A percentile compares a stretch with the other conserved stretches of the same genome.
Conservation (phyloP, 2,797 vertebrate genomes). For the Decapterus maruadsi region DNA sequence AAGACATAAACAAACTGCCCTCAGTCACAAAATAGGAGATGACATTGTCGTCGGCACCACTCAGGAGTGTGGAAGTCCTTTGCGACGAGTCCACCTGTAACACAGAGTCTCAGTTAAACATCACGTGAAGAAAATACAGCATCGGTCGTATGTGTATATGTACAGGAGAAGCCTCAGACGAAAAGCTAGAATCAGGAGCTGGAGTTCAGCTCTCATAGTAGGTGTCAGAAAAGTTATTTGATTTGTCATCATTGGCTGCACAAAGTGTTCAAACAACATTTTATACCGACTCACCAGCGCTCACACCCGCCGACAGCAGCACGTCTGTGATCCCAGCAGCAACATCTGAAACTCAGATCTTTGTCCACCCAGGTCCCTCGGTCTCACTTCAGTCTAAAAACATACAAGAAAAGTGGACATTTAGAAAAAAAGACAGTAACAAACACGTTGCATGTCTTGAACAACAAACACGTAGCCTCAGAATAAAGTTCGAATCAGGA, state of each 20-base stretch:
- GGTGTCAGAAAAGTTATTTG: conserved; percentile 80
- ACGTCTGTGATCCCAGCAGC: too few relatives aligned
- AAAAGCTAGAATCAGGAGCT: conserved; percentile 74
- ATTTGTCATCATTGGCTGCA: conserved; percentile 68
- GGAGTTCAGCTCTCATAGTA: conserved; percentile 74
- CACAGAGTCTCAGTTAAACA: neutral
- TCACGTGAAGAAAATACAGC: neutral
- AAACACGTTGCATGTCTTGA: too few relatives aligned
- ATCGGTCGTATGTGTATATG: fast-evolving
- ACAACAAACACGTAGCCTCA: too few relatives aligned
- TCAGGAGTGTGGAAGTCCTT: too few relatives aligned
- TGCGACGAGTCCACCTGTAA: conserved; percentile 1
- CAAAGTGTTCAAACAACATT: neutral
- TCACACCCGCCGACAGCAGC: neutral
- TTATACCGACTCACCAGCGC: conserved; percentile 7
- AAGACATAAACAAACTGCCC: too few relatives aligned
- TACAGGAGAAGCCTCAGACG: conserved; percentile 60
- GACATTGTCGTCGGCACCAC: neutral
- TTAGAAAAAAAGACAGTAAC: too few relatives aligned
- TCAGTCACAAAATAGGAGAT: too few relatives aligned
- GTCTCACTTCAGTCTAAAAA: too few relatives aligned
- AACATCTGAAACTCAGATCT: too few relatives aligned
- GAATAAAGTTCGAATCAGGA: conserved; percentile 68
- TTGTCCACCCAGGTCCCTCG: too few relatives aligned
- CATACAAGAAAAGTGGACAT: too few relatives aligned